A percentile compares a stretch with the other conserved stretches of the same genome.
phyloP scores from a whole-genome alignment of 1,140 invertebrate species.

The Samia ricini region DNA sequence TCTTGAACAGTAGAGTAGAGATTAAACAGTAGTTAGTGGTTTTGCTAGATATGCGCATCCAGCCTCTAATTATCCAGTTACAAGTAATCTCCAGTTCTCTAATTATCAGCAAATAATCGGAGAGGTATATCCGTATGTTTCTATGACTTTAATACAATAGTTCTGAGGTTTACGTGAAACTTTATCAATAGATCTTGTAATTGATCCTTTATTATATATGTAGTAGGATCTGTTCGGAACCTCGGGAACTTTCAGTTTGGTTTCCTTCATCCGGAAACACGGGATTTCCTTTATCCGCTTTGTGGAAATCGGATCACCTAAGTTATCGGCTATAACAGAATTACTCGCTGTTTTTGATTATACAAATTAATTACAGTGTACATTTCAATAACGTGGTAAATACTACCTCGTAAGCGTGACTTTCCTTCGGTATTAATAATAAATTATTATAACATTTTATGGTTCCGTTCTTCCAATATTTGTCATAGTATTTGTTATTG shows the following conservation, averaged over 20 bases:
- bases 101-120: too few relatives aligned
- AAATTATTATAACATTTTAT: too few relatives aligned
- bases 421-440: too few relatives aligned
- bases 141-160: neutral
- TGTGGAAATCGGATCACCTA: neutral
- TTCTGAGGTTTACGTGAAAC: neutral
- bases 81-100: constrained; percentile 7
- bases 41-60: constrained; percentile 9
- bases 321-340: neutral
- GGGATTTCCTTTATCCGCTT: neutral
- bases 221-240: neutral
- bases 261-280: neutral
- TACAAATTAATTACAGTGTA: neutral
- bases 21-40: constrained; percentile 21
- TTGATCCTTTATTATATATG: neutral
- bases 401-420: too few relatives aligned
- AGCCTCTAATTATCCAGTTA: constrained; percentile 16
- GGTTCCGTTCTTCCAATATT: too few relatives aligned
- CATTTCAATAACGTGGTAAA: neutral
- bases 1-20: constrained; percentile 10
- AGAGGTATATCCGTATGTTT: neutral
- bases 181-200: neutral
- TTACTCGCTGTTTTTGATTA: neutral
- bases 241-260: neutral
- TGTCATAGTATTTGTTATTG: too few relatives aligned